Evolutionary conservation across 2,113 vertebrate species (phyloP).

Genomic region (Festucalex cinctus): DNA sequence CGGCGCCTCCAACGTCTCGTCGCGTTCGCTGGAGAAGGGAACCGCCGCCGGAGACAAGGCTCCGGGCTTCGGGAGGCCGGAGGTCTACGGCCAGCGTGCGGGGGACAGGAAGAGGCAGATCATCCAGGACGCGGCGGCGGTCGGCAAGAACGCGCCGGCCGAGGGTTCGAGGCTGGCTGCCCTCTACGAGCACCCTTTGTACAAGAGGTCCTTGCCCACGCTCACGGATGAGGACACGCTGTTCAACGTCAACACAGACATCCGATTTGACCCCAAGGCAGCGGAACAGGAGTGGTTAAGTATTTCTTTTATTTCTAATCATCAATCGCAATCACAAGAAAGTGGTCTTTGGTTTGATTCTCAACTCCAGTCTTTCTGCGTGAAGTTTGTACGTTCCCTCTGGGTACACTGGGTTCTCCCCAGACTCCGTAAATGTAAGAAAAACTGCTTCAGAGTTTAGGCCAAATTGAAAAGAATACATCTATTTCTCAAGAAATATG

Average conservation of each 20-base stretch:
- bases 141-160: constrained; percentile 28
- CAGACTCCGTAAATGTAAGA: neutral
- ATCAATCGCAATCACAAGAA: neutral
- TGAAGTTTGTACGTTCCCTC: neutral
- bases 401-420: no score
- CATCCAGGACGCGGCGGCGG: constrained; percentile 42
- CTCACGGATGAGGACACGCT: constrained; percentile 84
- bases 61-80: constrained; percentile 43
- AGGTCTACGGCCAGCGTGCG: constrained; percentile 51
- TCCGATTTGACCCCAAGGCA: constrained; percentile 89
- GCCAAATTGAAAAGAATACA: neutral
- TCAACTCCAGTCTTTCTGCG: neutral
- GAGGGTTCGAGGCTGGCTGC: constrained; percentile 73
- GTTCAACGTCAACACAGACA: constrained; percentile 92
- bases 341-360: neutral
- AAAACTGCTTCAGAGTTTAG: neutral
- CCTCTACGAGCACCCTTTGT: constrained; percentile 85
- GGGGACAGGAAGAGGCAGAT: constrained; percentile 59
- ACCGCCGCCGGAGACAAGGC: constrained; percentile 53
- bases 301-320: neutral
- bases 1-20: constrained; percentile 80
- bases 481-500: neutral
- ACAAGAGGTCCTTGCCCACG: constrained; percentile 69
- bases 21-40: constrained; percentile 80
- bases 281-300: constrained; percentile 82